These are phyloP conservation scores for Acleris holmiana DNA, from an alignment of 2,888 invertebrate genomes.

Conservation along the genomic window DNA sequence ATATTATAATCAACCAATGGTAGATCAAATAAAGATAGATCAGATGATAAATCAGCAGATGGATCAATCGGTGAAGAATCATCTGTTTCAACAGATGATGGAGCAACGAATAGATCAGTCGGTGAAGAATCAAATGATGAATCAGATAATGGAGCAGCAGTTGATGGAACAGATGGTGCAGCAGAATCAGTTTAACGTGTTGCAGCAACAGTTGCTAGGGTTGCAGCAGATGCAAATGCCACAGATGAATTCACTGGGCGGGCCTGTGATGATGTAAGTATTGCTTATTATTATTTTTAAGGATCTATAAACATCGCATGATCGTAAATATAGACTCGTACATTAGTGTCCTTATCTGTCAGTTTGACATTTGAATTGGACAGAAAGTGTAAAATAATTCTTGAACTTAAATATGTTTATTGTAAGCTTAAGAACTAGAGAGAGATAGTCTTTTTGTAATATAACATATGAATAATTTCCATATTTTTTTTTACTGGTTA, in stretches of 20 bases:
- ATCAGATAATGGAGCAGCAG: slow-evolving; percentile 46
- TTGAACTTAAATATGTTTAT: too few relatives aligned
- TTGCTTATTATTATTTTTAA: too few relatives aligned
- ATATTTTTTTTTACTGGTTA: too few relatives aligned
- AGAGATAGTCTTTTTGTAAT: too few relatives aligned
- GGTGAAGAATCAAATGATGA: slow-evolving; percentile 43
- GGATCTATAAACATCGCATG: too few relatives aligned
- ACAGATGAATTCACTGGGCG: slow-evolving; percentile 48
- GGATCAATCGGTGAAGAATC: slow-evolving; percentile 6
- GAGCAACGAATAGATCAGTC: slow-evolving; percentile 40
- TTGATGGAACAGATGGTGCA: slow-evolving; percentile 51
- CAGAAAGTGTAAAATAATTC: too few relatives aligned
- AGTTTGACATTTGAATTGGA: too few relatives aligned
- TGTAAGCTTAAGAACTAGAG: too few relatives aligned
- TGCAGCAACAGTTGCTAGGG: slow-evolving; percentile 43
- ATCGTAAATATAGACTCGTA: too few relatives aligned
- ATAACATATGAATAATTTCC: too few relatives aligned
- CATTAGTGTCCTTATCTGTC: too few relatives aligned
- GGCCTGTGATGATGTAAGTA: slow-evolving; percentile 55
- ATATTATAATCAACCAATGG: slow-evolving; percentile 34
- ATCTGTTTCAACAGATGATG: neutral
- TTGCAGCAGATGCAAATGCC: slow-evolving; percentile 48
- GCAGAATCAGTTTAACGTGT: slow-evolving; percentile 44
- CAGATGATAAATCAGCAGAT: slow-evolving; percentile 8
- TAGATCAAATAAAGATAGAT: neutral